Conservation (phyloP, 2,113 vertebrate genomes). For the Collichthys lucidus region DNA sequence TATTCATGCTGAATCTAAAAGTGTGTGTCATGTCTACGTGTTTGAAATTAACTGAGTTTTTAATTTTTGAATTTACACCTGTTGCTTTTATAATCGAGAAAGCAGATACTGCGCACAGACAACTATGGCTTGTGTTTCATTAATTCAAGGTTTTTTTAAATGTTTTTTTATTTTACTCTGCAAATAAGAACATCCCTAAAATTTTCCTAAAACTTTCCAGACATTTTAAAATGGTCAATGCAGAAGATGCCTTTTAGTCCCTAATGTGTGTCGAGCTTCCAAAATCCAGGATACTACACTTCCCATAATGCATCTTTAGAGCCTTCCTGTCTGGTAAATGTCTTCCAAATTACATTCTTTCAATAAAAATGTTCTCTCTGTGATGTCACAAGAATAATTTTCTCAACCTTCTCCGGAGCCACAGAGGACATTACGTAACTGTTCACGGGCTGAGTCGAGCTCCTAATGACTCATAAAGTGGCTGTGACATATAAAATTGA, state of each 20-base stretch:
- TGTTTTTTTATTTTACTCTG: background rate
- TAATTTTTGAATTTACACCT: background rate
- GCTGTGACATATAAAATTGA: conserved; percentile 1
- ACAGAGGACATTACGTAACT: background rate
- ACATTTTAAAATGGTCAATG: background rate
- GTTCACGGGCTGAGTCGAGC: background rate
- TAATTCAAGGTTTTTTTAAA: background rate
- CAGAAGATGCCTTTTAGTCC: background rate
- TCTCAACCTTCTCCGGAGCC: background rate
- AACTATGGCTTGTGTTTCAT: background rate
- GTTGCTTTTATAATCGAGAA: background rate
- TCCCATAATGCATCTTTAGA: background rate
- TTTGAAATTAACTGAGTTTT: too few relatives aligned
- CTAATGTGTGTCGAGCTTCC: background rate
- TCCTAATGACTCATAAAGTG: conserved; percentile 4
- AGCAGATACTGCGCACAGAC: background rate
- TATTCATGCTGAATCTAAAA: too few relatives aligned
- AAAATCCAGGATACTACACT: background rate
- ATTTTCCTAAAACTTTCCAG: background rate
- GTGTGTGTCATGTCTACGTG: too few relatives aligned
- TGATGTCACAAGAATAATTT: background rate
- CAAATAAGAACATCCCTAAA: background rate
- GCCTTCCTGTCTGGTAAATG: background rate
- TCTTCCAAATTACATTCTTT: background rate
- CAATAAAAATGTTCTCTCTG: background rate